Base-by-base conservation (phyloP, 2,797 vertebrate species). In the Coracias cyanogaster region DNA sequence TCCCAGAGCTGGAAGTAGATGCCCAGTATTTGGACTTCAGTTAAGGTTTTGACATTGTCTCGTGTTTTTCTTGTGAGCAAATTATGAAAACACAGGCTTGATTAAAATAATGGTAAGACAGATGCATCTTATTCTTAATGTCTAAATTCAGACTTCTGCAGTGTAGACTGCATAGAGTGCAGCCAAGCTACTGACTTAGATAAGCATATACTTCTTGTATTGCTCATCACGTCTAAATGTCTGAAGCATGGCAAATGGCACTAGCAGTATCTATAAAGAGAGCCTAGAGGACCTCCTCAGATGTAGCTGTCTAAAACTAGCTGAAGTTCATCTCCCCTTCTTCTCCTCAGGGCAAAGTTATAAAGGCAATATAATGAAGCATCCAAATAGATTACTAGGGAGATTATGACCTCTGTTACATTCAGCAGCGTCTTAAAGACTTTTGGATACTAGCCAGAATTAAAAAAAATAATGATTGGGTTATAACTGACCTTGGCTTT, bases 381-480 rank as follows among this genome's bases (percentile, higher is more conserved):
- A 37, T 76, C n/a, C 14, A 67, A 67, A 71, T 37, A 52, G 28
- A 61, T 83, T 45, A 20, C 45, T 52, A 16, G 48, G 39, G 57
- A 57, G 33, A 64, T 69, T 52, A 37, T 86, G 55, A 45, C 6
- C 39, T 80, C 14, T n/a, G 14, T 55, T 78, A 24, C 33, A 24
- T 83, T 86, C n/a, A 60, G 15, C 25, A 89, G n/a, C 7, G 5
- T 57, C 33, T 90, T 46, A 46, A 71, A 78, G 31, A 49, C 21
- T 76, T 83, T n/a, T 21, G 13, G 43, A 15, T 82, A 65, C 43
- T 92, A 83, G 22, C 28, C 26, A 83, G 18, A 93, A 74, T 52
- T 41, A 3, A 33, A 48, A 28, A 48, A 22, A 35, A 14, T 0
- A 71, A 22, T 0, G 1, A 1, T n/a, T 61, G 25, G 18, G 9